These are phyloP conservation scores for Heliconius eleuchia DNA, from an alignment of 1,140 invertebrate genomes.

Conservation along the genomic window DNA sequence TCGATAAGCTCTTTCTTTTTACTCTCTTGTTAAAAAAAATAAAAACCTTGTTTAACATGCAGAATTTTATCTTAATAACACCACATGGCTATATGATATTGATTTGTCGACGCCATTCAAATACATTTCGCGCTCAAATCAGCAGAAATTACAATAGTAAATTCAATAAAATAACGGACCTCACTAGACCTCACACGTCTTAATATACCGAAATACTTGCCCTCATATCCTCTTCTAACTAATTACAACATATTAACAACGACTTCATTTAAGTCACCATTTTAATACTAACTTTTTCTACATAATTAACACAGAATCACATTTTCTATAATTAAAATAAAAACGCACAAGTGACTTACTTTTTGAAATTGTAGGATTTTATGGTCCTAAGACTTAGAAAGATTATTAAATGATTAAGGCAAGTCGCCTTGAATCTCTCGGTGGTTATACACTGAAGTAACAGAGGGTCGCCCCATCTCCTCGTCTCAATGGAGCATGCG, in stretches of 20 bases:
- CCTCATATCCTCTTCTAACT: not conserved
- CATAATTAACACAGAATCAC: not conserved
- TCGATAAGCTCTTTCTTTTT: not conserved
- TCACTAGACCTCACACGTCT: not conserved
- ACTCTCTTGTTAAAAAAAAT: not conserved
- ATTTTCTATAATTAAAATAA: not conserved
- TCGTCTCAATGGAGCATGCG: conserved; percentile 71
- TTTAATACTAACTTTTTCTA: not conserved
- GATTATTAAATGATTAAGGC: conserved; percentile 44
- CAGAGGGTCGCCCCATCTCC: conserved; percentile 53
- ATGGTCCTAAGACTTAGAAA: conserved; percentile 58
- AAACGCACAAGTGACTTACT: conserved; percentile 58
- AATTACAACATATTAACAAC: not conserved
- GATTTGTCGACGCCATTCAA: conserved; percentile 39
- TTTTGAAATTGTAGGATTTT: conserved; percentile 69
- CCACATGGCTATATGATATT: conserved; percentile 41
- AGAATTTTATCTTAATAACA: conserved; percentile 6
- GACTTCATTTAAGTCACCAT: not conserved
- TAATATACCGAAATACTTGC: not conserved
- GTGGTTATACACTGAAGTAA: conserved; percentile 74
- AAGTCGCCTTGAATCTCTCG: conserved; percentile 57
- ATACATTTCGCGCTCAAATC: conserved; percentile 36
- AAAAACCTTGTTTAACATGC: not conserved
- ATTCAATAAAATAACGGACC: not conserved
- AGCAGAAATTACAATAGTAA: not conserved